Evolutionary conservation across 2,113 vertebrate species (phyloP).

Genomic region (Fukomys damarensis): DNA sequence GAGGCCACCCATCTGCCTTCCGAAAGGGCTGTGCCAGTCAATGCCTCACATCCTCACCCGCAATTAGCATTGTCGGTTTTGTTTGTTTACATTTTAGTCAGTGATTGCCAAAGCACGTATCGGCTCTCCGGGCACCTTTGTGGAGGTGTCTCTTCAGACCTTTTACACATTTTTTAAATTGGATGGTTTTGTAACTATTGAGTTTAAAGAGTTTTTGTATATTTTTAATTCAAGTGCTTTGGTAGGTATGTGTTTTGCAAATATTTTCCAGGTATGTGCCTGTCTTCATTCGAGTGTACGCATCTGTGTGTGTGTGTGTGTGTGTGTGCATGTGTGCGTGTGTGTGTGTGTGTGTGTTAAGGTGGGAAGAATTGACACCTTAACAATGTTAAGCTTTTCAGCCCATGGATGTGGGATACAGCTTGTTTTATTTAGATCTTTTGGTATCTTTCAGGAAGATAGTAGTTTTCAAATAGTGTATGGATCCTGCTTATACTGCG

Average conservation of each 20-base stretch:
- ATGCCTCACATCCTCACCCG: neutral
- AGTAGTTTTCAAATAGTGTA: neutral
- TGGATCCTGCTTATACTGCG: neutral
- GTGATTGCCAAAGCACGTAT: neutral
- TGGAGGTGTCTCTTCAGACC: neutral
- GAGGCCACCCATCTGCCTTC: neutral
- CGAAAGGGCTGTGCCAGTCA: neutral
- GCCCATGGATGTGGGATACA: neutral
- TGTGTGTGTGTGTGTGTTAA: neutral
- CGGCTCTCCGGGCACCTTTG: neutral
- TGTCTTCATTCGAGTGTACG: neutral
- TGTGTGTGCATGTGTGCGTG: rapidly evolving
- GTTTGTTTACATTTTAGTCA: neutral
- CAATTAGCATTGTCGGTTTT: neutral
- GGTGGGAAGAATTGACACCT: neutral
- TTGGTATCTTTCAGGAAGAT: neutral
- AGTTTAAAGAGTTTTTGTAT: neutral
- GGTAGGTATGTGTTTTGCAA: neutral
- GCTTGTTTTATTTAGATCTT: neutral
- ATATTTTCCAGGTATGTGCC: neutral
- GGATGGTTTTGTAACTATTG: neutral
- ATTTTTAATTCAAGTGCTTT: neutral
- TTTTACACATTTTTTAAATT: neutral
- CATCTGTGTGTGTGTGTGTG: neutral
- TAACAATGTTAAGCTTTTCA: neutral